Percentiles rank a stretch among this genome's conserved stretches.
Evolutionary conservation across 1,140 invertebrate species (phyloP).

Genomic region (Epicauta chinensis): DNA sequence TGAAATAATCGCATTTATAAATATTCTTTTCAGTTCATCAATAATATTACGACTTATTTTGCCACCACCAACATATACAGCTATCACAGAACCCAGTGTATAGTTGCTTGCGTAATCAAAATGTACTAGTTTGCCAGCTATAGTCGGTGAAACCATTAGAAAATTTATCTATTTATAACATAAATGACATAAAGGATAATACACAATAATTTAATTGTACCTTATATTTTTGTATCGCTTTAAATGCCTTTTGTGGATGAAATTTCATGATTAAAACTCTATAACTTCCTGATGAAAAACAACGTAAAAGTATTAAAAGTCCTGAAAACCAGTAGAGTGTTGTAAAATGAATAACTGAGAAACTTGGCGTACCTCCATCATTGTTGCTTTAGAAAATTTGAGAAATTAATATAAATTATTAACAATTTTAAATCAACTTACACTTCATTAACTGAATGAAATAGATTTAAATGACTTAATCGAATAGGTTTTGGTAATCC

Average conservation of each 20-base stretch:
- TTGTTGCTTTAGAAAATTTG: no score
- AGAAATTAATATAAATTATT: no score
- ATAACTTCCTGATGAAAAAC: neutral
- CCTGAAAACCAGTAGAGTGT: conserved; percentile 9
- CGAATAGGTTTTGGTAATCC: conserved; percentile 63
- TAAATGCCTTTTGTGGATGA: neutral
- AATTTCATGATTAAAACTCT: neutral
- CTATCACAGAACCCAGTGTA: no score
- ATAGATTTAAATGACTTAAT: conserved; percentile 2
- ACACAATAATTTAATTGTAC: neutral
- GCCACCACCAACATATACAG: no score
- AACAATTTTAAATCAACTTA: no score
- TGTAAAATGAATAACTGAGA: neutral
- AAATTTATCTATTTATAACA: conserved; percentile 2
- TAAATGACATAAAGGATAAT: no score
- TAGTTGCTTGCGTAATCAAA: no score
- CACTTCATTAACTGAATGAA: neutral
- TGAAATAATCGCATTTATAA: no score
- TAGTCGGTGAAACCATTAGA: conserved; percentile 1
- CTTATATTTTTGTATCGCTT: conserved; percentile 5
- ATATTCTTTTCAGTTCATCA: no score
- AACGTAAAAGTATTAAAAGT: neutral
- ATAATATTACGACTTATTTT: no score
- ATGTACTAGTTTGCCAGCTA: neutral
- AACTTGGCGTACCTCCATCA: no score